Conservation (phyloP, 1,140 invertebrate genomes). For the Trigoniulus corallinus region DNA sequence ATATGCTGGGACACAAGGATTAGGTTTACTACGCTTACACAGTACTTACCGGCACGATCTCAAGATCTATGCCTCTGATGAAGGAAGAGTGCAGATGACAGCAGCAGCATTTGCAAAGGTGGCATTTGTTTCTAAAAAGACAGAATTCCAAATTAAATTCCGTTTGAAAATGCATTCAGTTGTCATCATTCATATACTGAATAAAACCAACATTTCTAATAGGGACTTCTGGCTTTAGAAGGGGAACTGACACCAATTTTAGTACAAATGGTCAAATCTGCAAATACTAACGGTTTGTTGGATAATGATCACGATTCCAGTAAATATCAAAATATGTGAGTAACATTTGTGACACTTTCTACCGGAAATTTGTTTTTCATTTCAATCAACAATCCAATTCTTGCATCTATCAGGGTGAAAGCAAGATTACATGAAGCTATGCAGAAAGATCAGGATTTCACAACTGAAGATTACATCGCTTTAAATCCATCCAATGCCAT, state of each 20-base stretch:
- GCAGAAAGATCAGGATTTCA: slow-evolving; percentile 79
- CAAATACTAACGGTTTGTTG: slow-evolving; percentile 93
- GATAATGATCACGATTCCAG: slow-evolving; percentile 96
- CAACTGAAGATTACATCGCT: slow-evolving; percentile 58
- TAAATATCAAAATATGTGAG: slow-evolving; percentile 89
- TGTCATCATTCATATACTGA: slow-evolving; percentile 4
- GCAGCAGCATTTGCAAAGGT: slow-evolving; percentile 97
- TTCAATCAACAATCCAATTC: slow-evolving; percentile 5
- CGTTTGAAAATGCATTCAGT: not conserved
- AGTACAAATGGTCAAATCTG: slow-evolving; percentile 99
- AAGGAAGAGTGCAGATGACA: slow-evolving; percentile 98
- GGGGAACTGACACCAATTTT: slow-evolving; percentile 96
- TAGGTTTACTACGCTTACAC: slow-evolving; percentile 82
- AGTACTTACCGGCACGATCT: slow-evolving; percentile 97
- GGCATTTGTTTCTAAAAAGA: not conserved
- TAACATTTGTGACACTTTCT: slow-evolving; percentile 12
- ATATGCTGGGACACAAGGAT: slow-evolving; percentile 71
- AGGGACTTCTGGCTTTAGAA: slow-evolving; percentile 81
- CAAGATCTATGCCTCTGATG: slow-evolving; percentile 99
- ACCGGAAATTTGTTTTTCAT: slow-evolving; percentile 1
- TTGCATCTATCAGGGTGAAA: slow-evolving; percentile 57
- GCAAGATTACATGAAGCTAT: slow-evolving; percentile 81
- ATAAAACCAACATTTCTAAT: slow-evolving; percentile 1
- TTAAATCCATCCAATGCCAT: slow-evolving; percentile 76
- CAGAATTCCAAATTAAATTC: not conserved